phyloP scores from a whole-genome alignment of 2,888 invertebrate species.

The Harpagoxenus sublaevis region DNA sequence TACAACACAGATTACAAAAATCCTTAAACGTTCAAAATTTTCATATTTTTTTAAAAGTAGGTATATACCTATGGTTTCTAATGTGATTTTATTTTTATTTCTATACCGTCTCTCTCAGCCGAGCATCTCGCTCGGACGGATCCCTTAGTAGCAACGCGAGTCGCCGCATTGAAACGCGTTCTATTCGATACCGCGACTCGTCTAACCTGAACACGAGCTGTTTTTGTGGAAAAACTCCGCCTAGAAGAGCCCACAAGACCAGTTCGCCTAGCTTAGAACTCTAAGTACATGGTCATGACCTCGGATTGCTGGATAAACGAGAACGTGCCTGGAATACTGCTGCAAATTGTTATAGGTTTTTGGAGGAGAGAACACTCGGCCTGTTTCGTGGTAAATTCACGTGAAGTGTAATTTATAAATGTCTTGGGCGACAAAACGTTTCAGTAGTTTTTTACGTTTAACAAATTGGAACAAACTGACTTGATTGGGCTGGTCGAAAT shows the following conservation, averaged over 20 bases:
- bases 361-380: conserved; percentile 61
- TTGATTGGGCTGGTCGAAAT: background rate
- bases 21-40: background rate
- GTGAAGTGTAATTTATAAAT: conserved; percentile 17
- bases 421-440: background rate
- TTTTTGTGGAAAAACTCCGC: conserved; percentile 62
- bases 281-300: conserved; percentile 72
- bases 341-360: conserved; percentile 71
- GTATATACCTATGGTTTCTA: too few relatives aligned
- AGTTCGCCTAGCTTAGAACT: conserved; percentile 70
- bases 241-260: conserved; percentile 65
- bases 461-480: too few relatives aligned
- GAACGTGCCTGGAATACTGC: conserved; percentile 53
- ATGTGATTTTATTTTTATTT: conserved; percentile 16
- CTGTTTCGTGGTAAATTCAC: conserved; percentile 61
- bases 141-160: conserved; percentile 28
- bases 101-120: background rate
- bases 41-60: too few relatives aligned
- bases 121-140: background rate
- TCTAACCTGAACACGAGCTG: conserved; percentile 68
- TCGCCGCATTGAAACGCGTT: conserved; percentile 44
- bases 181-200: conserved; percentile 65
- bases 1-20: background rate
- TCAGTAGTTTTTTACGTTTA: background rate
- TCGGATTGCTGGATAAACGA: conserved; percentile 72